phyloP scores from a whole-genome alignment of 1,140 invertebrate species.

The Drosophila pectinifera region DNA sequence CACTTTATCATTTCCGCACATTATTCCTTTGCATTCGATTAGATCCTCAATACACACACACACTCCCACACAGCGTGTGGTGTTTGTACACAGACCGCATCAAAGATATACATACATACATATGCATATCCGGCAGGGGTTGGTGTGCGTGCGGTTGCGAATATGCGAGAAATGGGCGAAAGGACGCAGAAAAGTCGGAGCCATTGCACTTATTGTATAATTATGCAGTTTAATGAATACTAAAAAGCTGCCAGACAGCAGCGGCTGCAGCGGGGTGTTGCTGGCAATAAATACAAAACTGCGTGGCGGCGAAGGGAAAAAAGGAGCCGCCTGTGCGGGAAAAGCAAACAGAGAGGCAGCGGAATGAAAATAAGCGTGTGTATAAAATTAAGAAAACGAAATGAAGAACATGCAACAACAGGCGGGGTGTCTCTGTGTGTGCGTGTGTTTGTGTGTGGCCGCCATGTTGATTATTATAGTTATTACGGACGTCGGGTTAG shows the following conservation, averaged over 20 bases:
- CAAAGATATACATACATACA: conserved; percentile 25
- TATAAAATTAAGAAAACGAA: conserved; percentile 80
- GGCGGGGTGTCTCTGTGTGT: conserved; percentile 14
- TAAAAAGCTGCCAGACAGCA: conserved; percentile 62
- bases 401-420: conserved; percentile 49
- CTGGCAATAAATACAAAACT: conserved; percentile 71
- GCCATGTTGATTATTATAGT: conserved; percentile 77
- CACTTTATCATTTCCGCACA: conserved; percentile 7
- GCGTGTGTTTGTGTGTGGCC: conserved; percentile 25
- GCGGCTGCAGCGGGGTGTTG: conserved; percentile 9
- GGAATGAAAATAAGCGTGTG: conserved; percentile 73
- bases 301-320: conserved; percentile 7
- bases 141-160: conserved; percentile 7
- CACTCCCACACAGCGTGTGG: conserved; percentile 1
- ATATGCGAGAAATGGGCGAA: neutral
- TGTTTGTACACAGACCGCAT: conserved; percentile 26
- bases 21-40: conserved; percentile 36
- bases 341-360: conserved; percentile 52
- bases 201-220: conserved; percentile 81
- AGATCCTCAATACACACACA: conserved; percentile 26
- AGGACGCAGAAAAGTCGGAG: conserved; percentile 53
- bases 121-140: neutral
- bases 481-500: conserved; percentile 65
- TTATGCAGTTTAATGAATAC: conserved; percentile 83
- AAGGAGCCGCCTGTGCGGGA: conserved; percentile 6